Evolutionary conservation across 2,113 vertebrate genomes (phyloP), one percentile per base, ranked within the genome.

Genomic region (Centropristis striata): DNA sequence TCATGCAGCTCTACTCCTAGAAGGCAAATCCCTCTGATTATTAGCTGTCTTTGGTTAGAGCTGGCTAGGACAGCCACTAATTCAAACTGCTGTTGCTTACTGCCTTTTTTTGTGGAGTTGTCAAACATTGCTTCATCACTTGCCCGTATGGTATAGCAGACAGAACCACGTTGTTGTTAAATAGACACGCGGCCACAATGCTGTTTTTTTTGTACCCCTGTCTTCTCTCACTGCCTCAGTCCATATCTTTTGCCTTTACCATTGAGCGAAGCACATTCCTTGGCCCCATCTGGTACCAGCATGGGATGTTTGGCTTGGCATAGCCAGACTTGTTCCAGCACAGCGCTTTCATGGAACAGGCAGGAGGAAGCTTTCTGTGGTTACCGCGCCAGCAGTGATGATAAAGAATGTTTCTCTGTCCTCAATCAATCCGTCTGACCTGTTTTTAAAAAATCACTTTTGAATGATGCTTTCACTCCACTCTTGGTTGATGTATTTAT

Each of bases 211-310:
- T 46, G 18, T 54, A 64, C 75, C 76, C 44, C 25, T 23, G 53
- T 73, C 60, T 64, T 44, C 46, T 67, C 9, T 66, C 66, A 77
- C 72, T 84, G 69, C 73, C 54, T 73, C 55, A 36, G 51, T 70
- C 67, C 71, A 20, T 85, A 72, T 87, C 81, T 78, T 75, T 73
- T 74, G 68, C 79, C 80, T 87, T 85, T 78, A 78, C 86, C 78
- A 84, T 84, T 81, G 86, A 90, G 88, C 53, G 88, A 84, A 86
- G 86, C 83, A 86, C 90, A 90, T 95, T 95, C 92, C 88, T 92
- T 88, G 80, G 87, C 80, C 86, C 93, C 92, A 95, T 96, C 92
- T 95, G 92, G 90, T 93, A 94, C 91, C 86, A 84, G 90, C 90
- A 87, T 88, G 88, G 89, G 85, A 88, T 94, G 90, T 94, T 93